phyloP scores from a whole-genome alignment of 2,797 vertebrate species.

The Microctenopoma lineatum region DNA sequence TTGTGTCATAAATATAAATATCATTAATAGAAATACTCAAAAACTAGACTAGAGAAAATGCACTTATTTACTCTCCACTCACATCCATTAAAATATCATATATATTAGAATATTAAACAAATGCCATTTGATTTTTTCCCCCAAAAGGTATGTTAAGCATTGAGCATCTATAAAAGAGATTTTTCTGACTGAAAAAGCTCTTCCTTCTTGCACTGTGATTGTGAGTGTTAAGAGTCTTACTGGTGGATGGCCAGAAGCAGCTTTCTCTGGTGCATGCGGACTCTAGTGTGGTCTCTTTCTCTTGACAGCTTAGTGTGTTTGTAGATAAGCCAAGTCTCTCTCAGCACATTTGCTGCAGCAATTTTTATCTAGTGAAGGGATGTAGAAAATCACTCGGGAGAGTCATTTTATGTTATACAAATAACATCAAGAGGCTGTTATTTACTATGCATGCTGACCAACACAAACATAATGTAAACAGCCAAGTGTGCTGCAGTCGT shows the following conservation, averaged over 20 bases:
- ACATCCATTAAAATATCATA: not conserved
- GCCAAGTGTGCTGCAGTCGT: not conserved
- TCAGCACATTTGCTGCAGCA: conserved; percentile 96
- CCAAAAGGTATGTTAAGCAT: not conserved
- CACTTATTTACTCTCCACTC: no score
- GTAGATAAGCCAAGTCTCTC: conserved; percentile 98
- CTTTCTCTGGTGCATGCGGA: conserved; percentile 94
- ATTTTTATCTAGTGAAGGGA: conserved; percentile 89
- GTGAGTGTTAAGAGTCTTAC: conserved; percentile 80
- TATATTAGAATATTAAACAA: not conserved
- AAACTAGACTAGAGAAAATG: no score
- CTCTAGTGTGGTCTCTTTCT: conserved; percentile 91
- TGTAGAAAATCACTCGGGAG: conserved; percentile 37
- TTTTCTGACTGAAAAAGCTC: not conserved
- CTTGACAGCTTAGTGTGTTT: conserved; percentile 94
- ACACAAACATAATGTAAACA: conserved; percentile 1
- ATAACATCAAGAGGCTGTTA: conserved; percentile 21
- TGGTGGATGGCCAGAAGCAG: conserved; percentile 97
- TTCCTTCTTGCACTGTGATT: not conserved
- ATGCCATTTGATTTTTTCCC: not conserved
- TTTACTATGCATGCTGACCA: conserved; percentile 38
- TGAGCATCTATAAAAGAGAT: not conserved
- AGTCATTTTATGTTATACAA: conserved; percentile 42
- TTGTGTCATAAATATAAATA: no score
- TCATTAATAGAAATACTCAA: no score